phyloP scores from a whole-genome alignment of 2,113 vertebrate genomes.

The Laticauda colubrina region DNA sequence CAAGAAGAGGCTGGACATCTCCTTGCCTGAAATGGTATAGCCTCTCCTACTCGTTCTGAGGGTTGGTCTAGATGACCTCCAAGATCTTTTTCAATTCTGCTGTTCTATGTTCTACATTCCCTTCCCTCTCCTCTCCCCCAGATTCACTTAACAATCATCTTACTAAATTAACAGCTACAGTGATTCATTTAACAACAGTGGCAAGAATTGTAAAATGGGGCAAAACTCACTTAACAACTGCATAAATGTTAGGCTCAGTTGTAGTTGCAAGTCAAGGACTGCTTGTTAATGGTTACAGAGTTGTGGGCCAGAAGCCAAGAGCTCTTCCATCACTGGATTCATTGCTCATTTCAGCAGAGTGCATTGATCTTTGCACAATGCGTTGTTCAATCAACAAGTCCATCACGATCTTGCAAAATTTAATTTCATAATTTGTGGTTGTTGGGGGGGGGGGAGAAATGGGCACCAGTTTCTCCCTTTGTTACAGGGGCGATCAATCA shows the following conservation, averaged over 20 bases:
- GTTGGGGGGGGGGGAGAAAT: background rate
- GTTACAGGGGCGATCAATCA: background rate
- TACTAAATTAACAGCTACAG: too few species aligned
- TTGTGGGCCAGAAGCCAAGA: background rate
- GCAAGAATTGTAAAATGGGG: background rate
- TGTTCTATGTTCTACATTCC: too few species aligned
- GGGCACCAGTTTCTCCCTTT: background rate
- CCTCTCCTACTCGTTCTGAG: too few species aligned
- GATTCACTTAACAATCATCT: too few species aligned
- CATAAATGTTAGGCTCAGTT: accelerated
- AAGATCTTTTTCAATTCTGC: too few species aligned
- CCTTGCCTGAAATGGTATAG: too few species aligned
- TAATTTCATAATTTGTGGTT: background rate
- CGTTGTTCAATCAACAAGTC: background rate
- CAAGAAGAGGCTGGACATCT: too few species aligned
- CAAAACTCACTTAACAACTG: background rate
- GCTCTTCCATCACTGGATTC: background rate
- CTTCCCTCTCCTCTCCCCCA: too few species aligned
- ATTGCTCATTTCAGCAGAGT: too few species aligned
- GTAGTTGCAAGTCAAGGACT: background rate
- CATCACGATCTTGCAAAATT: background rate
- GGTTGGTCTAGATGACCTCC: too few species aligned
- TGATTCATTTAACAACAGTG: background rate
- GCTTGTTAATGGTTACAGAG: background rate
- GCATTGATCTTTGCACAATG: background rate